Evolutionary conservation across 2,888 invertebrate genomes (phyloP).

Genomic region (Oscheius sp.): DNA sequence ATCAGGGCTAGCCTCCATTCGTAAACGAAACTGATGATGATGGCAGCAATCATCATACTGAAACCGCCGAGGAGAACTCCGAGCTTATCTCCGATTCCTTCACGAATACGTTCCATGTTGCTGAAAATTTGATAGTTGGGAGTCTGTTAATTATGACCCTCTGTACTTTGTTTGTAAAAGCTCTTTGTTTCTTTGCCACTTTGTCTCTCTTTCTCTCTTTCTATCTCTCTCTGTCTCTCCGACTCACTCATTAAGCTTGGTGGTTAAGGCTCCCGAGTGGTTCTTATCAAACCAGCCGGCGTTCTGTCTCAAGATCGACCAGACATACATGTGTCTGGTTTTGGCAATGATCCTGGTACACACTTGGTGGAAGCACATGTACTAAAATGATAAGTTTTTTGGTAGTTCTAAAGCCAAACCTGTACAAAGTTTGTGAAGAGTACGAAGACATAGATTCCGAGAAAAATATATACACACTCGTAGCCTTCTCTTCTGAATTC

Average conservation of each 20-base stretch:
- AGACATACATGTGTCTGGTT: slow-evolving; percentile 55
- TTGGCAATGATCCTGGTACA: slow-evolving; percentile 61
- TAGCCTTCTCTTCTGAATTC: slow-evolving; percentile 59
- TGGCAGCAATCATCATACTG: slow-evolving; percentile 59
- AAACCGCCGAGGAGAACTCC: slow-evolving; percentile 61
- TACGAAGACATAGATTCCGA: slow-evolving; percentile 60
- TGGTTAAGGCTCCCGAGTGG: slow-evolving; percentile 61
- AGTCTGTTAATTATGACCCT: no score
- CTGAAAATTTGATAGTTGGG: slow-evolving; percentile 37
- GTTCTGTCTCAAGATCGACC: slow-evolving; percentile 61
- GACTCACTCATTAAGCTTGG: slow-evolving; percentile 61
- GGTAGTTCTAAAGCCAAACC: slow-evolving; percentile 36
- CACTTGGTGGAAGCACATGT: slow-evolving; percentile 63
- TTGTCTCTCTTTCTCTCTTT: no score
- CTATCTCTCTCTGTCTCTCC: no score
- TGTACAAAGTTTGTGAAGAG: slow-evolving; percentile 61
- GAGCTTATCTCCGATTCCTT: slow-evolving; percentile 67
- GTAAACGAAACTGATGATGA: slow-evolving; percentile 59
- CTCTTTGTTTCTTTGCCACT: no score
- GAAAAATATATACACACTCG: slow-evolving; percentile 66
- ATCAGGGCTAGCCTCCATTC: slow-evolving; percentile 64
- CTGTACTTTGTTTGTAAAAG: no score
- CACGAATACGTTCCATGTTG: slow-evolving; percentile 60
- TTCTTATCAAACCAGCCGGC: slow-evolving; percentile 67
- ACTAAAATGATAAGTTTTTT: slow-evolving; percentile 46